Conservation (phyloP, 1,140 invertebrate species). For the Zelostemma sp. region DNA sequence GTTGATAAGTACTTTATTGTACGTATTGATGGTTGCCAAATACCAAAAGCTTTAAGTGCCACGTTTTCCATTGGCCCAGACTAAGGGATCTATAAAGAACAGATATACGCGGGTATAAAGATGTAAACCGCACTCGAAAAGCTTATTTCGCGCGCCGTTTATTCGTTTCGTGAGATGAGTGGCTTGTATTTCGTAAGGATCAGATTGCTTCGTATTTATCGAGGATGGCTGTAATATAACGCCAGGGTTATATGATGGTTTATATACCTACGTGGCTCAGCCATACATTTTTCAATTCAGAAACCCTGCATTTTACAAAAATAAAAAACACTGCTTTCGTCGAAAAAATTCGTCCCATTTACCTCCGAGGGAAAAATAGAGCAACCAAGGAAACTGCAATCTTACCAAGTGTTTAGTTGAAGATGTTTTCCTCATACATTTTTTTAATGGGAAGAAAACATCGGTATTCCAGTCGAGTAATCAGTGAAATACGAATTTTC, state of each 20-base stretch:
- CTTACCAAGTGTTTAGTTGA: no score
- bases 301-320: no score
- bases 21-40: background rate
- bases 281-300: background rate
- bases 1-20: no score
- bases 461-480: no score
- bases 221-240: slow-evolving; percentile 11
- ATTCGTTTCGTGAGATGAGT: slow-evolving; percentile 18
- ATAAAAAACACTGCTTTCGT: no score
- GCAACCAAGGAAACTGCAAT: no score
- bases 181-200: slow-evolving; percentile 15
- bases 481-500: no score
- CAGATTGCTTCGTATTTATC: slow-evolving; percentile 13
- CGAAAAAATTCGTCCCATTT: no score
- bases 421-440: no score
- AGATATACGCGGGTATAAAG: slow-evolving; percentile 8
- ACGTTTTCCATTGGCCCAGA: background rate
- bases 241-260: slow-evolving; percentile 4
- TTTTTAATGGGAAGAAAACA: no score
- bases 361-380: no score
- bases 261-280: background rate
- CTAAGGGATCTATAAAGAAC: slow-evolving; percentile 1
- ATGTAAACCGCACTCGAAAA: slow-evolving; percentile 11
- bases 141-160: slow-evolving; percentile 17
- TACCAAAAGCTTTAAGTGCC: background rate